phyloP scores from a whole-genome alignment of 2,113 vertebrate species.

The Bombycilla garrulus region DNA sequence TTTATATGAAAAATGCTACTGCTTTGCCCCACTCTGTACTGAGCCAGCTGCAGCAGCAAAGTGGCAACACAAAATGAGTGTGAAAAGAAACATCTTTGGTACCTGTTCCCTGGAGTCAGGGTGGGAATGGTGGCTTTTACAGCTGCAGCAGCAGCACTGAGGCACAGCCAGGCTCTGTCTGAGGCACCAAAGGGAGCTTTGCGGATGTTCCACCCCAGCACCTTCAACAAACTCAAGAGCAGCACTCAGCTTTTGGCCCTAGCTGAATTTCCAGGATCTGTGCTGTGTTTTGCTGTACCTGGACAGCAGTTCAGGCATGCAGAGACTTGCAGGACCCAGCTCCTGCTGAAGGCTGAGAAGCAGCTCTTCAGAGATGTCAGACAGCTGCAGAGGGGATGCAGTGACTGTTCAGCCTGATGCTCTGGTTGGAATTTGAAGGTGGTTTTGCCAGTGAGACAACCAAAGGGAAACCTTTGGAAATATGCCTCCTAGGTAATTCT shows the following conservation, averaged over 20 bases:
- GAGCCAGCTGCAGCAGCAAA: neutral
- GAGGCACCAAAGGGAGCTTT: neutral
- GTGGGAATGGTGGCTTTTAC: neutral
- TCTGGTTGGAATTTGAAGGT: rapidly evolving
- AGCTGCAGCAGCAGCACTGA: neutral
- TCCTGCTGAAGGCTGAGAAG: neutral
- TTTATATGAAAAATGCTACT: neutral
- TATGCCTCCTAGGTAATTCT: neutral
- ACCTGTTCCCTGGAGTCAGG: neutral
- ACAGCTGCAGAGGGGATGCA: no score
- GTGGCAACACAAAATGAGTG: neutral
- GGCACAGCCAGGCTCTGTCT: neutral
- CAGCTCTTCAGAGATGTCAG: neutral
- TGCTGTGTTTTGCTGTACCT: neutral
- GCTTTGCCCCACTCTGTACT: neutral
- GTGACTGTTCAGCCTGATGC: neutral
- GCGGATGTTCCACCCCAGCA: neutral
- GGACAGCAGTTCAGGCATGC: neutral
- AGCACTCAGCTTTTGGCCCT: neutral
- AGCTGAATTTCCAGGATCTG: neutral
- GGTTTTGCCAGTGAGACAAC: neutral
- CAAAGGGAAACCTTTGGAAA: neutral
- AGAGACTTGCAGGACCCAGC: neutral
- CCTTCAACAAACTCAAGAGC: neutral
- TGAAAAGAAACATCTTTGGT: neutral